Percentiles rank a stretch among this genome's conserved stretches.
phyloP scores from a whole-genome alignment of 2,113 vertebrate genomes.

The Cervus canadensis region DNA sequence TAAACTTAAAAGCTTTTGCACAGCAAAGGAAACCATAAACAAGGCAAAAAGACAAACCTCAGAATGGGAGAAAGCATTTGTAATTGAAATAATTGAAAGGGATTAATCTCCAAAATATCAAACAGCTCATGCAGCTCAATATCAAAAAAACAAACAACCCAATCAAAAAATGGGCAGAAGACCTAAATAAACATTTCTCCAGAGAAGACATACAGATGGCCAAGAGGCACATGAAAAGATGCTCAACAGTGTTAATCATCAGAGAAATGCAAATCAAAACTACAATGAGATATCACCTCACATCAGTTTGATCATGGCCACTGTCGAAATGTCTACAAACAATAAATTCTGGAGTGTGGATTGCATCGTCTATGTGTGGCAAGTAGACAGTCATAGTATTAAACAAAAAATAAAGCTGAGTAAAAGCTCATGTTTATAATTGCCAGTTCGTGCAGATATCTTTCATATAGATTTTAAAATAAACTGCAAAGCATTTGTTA shows the following conservation, averaged over 20 bases:
- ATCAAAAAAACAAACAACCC: not conserved
- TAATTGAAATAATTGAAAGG: not conserved
- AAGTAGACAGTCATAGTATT: not conserved
- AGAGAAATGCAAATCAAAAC: not conserved
- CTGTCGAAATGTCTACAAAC: not conserved
- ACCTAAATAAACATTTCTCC: not conserved
- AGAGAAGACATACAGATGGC: not conserved
- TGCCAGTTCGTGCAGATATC: not conserved
- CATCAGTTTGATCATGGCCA: not conserved
- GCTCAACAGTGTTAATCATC: not conserved
- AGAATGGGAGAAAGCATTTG: not conserved
- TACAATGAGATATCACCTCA: not conserved
- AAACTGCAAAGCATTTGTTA: not conserved
- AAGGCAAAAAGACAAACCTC: not conserved
- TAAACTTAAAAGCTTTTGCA: not conserved
- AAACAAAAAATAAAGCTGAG: not conserved
- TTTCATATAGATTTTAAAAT: conserved; percentile 18
- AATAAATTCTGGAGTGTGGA: not conserved
- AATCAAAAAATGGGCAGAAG: not conserved
- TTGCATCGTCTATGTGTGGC: not conserved
- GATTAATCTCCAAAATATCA: not conserved
- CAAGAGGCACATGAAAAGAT: not conserved
- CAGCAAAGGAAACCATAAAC: not conserved
- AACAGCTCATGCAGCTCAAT: not conserved
- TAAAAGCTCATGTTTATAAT: not conserved